A percentile compares a stretch with the other conserved stretches of the same genome.
Conservation (phyloP, 2,797 vertebrate genomes). For the Cossypha polioptera region DNA sequence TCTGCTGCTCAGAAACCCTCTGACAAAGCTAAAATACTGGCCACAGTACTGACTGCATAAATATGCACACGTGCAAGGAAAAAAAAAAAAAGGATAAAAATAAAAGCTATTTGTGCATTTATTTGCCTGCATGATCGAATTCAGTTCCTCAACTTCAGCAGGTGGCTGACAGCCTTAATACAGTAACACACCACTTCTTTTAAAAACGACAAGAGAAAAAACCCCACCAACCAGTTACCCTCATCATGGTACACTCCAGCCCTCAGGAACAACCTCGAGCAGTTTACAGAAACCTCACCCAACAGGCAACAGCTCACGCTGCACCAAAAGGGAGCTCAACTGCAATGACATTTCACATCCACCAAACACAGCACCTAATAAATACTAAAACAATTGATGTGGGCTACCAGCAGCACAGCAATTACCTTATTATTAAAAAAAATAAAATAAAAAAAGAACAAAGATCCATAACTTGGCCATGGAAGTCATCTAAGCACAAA, state of each 20-base stretch:
- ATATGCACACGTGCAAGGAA: accelerated
- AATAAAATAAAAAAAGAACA: background rate
- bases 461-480: background rate
- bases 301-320: background rate
- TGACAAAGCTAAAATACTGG: background rate
- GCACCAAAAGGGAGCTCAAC: background rate
- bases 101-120: background rate
- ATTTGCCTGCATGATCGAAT: background rate
- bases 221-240: background rate
- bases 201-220: background rate
- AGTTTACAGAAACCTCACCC: background rate
- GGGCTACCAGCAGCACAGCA: background rate
- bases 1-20: background rate
- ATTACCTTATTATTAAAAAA: background rate
- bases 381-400: background rate
- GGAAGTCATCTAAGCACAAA: background rate
- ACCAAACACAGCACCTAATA: background rate
- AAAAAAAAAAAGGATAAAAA: background rate
- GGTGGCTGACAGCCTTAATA: background rate
- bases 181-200: background rate
- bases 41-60: background rate
- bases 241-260: background rate
- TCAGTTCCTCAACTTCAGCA: background rate
- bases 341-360: background rate
- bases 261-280: background rate